A percentile compares a stretch with the other conserved stretches of the same genome.
Conservation (phyloP, 2,888 invertebrate species). For the Harpalus rubripes region DNA sequence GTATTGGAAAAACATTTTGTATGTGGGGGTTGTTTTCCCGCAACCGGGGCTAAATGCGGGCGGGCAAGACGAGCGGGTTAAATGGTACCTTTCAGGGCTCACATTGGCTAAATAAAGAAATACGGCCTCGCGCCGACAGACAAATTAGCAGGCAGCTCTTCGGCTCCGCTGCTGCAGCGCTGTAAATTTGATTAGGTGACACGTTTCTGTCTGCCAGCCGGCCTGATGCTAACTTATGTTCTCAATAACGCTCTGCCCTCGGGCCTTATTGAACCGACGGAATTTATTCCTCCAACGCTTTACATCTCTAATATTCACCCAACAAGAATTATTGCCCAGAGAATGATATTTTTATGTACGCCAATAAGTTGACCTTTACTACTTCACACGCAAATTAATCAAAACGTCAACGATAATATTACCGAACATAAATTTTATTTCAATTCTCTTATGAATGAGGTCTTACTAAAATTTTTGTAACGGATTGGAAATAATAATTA, state of each 20-base stretch:
- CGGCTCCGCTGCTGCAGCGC: slow-evolving; percentile 70
- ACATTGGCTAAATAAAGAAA: slow-evolving; percentile 76
- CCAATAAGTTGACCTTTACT: background rate
- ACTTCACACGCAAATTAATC: background rate
- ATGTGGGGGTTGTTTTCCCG: background rate
- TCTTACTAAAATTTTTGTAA: no score
- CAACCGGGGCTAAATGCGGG: slow-evolving; percentile 9
- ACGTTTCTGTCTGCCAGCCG: slow-evolving; percentile 73
- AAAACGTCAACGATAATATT: background rate
- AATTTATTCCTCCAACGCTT: slow-evolving; percentile 47
- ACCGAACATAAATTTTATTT: background rate
- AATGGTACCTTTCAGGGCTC: slow-evolving; percentile 73
- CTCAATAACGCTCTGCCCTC: slow-evolving; percentile 71
- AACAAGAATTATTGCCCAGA: slow-evolving; percentile 13
- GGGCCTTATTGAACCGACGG: slow-evolving; percentile 50
- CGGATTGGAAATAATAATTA: no score
- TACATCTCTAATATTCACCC: slow-evolving; percentile 50
- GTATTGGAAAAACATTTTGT: no score
- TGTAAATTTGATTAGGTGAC: slow-evolving; percentile 77
- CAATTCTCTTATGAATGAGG: background rate
- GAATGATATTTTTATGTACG: slow-evolving; percentile 38
- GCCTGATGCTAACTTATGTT: slow-evolving; percentile 75
- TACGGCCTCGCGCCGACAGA: slow-evolving; percentile 76
- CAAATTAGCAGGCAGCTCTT: slow-evolving; percentile 75
- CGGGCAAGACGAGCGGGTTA: slow-evolving; percentile 74